phyloP scores from a whole-genome alignment of 2,888 invertebrate genomes.

The Spilarctia lutea region DNA sequence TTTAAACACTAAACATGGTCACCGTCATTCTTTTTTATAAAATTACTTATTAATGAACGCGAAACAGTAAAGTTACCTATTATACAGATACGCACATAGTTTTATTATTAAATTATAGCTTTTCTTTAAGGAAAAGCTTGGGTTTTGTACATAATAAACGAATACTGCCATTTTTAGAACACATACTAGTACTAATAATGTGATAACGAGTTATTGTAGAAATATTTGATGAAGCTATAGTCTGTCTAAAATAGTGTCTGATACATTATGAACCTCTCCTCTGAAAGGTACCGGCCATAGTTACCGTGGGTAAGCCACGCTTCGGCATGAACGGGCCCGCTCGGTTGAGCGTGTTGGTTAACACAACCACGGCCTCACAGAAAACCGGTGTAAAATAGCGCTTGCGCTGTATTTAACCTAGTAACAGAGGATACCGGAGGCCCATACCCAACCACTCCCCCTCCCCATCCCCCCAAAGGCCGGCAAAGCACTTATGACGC shows the following conservation, averaged over 20 bases:
- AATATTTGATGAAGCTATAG: background rate
- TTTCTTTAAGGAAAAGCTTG: background rate
- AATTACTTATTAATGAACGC: background rate
- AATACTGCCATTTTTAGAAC: constrained; percentile 17
- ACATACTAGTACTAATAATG: constrained; percentile 2
- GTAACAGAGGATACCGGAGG: no score
- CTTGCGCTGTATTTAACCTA: no score
- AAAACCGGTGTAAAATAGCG: no score
- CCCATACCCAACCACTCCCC: no score
- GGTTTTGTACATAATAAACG: constrained; percentile 7
- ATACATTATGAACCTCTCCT: no score
- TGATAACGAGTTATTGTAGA: constrained; percentile 11
- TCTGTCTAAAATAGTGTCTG: background rate
- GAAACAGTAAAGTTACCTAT: constrained; percentile 14
- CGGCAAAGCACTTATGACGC: no score
- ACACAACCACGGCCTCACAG: no score
- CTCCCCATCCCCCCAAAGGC: no score
- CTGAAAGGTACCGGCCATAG: no score
- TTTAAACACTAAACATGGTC: background rate
- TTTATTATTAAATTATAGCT: background rate
- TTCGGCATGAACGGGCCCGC: no score
- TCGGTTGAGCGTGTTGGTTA: no score
- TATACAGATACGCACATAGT: constrained; percentile 19
- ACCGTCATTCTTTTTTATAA: background rate
- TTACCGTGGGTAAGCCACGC: no score